These are phyloP conservation scores for Recurvirostra avosetta DNA, from an alignment of 2,113 vertebrate genomes.

Conservation along the genomic window DNA sequence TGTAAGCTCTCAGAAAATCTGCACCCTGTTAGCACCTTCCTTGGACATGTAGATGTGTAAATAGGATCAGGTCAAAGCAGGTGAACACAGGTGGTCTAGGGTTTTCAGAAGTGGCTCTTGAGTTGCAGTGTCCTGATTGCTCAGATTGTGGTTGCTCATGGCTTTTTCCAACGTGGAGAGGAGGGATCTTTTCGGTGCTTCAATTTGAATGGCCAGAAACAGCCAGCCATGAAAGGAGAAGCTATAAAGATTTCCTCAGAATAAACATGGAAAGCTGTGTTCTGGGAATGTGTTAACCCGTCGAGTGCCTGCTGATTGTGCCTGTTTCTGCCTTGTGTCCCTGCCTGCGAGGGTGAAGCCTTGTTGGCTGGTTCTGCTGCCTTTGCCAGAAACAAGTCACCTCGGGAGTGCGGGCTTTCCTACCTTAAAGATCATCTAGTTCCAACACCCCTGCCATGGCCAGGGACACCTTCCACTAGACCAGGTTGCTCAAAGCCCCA, in stretches of 20 bases:
- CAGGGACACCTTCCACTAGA: background rate
- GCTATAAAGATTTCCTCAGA: background rate
- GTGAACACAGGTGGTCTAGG: background rate
- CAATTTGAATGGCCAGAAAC: background rate
- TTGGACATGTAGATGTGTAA: background rate
- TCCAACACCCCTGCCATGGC: background rate
- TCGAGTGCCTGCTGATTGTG: background rate
- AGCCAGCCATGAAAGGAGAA: background rate
- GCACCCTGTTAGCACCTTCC: background rate
- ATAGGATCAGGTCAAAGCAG: background rate
- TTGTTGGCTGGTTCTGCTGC: background rate
- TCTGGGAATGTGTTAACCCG: background rate
- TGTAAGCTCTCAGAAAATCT: background rate
- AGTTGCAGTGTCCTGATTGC: background rate
- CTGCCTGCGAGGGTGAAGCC: background rate
- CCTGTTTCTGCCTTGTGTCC: background rate
- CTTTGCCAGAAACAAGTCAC: background rate
- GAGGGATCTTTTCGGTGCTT: background rate
- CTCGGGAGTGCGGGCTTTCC: fast-evolving
- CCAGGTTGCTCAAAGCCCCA: background rate
- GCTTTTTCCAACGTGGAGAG: background rate
- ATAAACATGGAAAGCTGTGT: background rate
- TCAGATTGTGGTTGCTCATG: background rate
- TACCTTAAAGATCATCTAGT: background rate
- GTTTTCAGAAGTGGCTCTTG: background rate